Percentiles rank a stretch among this genome's conserved stretches.
Conservation (phyloP, 2,888 invertebrate species). For the Stictocephala bisonia region DNA sequence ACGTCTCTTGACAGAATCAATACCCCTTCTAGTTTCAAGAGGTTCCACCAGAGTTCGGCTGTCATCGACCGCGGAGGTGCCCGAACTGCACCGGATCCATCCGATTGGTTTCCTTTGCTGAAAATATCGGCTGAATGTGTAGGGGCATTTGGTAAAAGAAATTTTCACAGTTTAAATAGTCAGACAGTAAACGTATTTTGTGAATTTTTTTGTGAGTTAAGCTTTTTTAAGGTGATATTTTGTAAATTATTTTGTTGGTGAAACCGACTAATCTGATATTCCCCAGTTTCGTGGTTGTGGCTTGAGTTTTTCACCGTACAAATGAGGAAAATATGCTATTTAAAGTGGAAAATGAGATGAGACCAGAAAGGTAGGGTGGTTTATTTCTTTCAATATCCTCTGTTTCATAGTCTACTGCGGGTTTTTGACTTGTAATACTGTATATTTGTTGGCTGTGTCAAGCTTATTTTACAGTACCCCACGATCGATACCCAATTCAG, state of each 20-base stretch:
- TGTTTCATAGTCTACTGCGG: too few species aligned
- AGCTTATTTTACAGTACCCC: too few species aligned
- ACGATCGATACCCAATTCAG: too few species aligned
- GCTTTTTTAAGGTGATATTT: too few species aligned
- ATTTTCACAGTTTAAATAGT: neutral
- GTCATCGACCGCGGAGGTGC: conserved; percentile 35
- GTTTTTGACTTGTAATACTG: too few species aligned
- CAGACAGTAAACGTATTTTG: too few species aligned
- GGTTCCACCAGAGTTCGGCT: conserved; percentile 4
- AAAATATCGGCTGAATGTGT: conserved; percentile 21
- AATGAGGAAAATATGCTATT: conserved; percentile 36
- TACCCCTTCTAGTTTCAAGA: neutral
- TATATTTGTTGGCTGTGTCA: too few species aligned
- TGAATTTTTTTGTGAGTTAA: too few species aligned
- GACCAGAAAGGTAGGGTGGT: conserved; percentile 21
- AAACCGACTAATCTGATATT: too few species aligned
- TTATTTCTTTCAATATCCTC: too few species aligned
- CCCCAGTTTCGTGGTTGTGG: conserved; percentile 6
- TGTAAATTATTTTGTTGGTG: too few species aligned
- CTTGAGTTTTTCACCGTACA: conserved; percentile 6
- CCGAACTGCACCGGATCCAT: conserved; percentile 4
- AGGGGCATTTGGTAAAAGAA: conserved; percentile 18
- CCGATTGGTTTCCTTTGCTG: conserved; percentile 22
- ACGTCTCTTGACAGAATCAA: conserved; percentile 35
- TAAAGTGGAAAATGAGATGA: conserved; percentile 30